Conservation (phyloP, 2,888 invertebrate species). For the Listrodromus nycthemerus region DNA sequence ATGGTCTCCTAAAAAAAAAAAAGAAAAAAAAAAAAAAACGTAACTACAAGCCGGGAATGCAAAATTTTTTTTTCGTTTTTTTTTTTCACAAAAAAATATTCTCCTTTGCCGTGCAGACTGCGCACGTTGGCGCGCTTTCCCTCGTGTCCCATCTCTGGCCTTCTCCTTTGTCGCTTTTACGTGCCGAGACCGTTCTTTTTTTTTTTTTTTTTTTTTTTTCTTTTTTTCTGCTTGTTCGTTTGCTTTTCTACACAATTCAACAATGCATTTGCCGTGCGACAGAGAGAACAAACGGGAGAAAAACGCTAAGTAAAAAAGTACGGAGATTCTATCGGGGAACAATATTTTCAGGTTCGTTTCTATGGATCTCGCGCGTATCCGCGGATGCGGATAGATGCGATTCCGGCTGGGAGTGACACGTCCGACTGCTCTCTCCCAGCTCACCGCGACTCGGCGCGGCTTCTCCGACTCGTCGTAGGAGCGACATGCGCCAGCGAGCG, state of each 20-base stretch:
- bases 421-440: slow-evolving; percentile 1
- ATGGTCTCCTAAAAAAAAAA: background rate
- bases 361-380: background rate
- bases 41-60: background rate
- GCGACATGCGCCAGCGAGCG: slow-evolving; percentile 2
- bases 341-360: slow-evolving; percentile 19
- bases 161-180: background rate
- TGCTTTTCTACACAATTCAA: slow-evolving; percentile 69
- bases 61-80: no score
- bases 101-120: no score
- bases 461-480: background rate
- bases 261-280: slow-evolving; percentile 66
- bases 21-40: slow-evolving; percentile 10
- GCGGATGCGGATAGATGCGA: slow-evolving; percentile 41
- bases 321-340: background rate
- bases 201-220: no score
- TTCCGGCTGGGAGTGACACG: slow-evolving; percentile 35
- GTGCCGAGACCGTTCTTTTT: background rate
- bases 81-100: background rate
- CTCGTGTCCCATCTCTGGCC: background rate
- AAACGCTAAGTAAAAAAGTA: background rate
- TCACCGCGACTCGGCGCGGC: background rate
- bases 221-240: no score
- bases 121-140: background rate
- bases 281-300: slow-evolving; percentile 39